Evolutionary conservation across 2,113 vertebrate genomes (phyloP).

Genomic region (Parotia lawesii): DNA sequence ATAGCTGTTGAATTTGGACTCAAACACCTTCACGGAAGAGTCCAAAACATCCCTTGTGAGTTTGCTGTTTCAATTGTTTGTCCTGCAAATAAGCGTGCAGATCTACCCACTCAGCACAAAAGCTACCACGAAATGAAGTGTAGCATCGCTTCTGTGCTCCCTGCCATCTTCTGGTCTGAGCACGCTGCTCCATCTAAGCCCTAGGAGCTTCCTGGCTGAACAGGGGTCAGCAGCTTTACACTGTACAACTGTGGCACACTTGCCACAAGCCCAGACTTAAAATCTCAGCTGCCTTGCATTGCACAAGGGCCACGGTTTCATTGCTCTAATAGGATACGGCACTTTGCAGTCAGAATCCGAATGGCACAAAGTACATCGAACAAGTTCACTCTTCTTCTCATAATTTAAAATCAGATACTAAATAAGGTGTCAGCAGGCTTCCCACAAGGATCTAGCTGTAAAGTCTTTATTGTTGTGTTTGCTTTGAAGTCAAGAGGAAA

Average conservation of each 20-base stretch:
- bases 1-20: neutral
- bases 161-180: neutral
- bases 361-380: neutral
- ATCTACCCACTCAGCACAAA: neutral
- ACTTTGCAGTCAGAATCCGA: neutral
- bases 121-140: neutral
- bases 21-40: neutral
- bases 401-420: conserved; percentile 41
- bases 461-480: conserved; percentile 16
- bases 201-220: neutral
- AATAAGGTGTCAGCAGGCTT: conserved; percentile 45
- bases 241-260: neutral
- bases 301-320: neutral
- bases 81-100: neutral
- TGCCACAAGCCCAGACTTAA: neutral
- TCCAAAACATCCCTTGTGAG: neutral
- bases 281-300: neutral
- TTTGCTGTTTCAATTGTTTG: neutral
- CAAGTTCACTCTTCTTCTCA: neutral
- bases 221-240: neutral
- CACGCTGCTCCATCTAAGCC: neutral
- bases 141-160: neutral
- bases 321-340: neutral
- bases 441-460: conserved; percentile 19
- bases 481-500: conserved; percentile 47